phyloP scores from a whole-genome alignment of 2,797 vertebrate genomes.

The Cirrhinus mrigala region DNA sequence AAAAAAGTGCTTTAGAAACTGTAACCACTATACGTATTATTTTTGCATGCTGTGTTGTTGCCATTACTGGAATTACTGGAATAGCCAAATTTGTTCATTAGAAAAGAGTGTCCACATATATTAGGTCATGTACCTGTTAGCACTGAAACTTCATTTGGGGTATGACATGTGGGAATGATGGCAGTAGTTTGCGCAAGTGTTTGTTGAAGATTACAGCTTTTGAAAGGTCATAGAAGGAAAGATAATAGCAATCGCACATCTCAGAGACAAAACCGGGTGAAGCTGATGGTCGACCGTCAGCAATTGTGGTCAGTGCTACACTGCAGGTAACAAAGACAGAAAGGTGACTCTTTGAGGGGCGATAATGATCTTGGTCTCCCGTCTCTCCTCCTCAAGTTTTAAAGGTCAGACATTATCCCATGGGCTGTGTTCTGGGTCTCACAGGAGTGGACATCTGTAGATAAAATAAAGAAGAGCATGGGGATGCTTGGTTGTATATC shows the following conservation, averaged over 20 bases:
- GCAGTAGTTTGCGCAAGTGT: not conserved
- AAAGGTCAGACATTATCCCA: slow-evolving; percentile 47
- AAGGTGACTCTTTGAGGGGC: not conserved
- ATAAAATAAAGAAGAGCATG: slow-evolving; percentile 3
- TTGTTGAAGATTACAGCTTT: slow-evolving; percentile 37
- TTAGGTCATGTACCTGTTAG: not conserved
- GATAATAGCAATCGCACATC: slow-evolving; percentile 27
- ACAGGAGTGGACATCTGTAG: slow-evolving; percentile 21
- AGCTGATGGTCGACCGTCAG: slow-evolving; percentile 9
- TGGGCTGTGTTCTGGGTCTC: slow-evolving; percentile 24
- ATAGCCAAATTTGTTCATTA: not conserved
- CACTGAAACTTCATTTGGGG: not conserved
- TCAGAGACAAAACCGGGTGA: slow-evolving; percentile 13
- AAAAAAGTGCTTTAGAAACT: not conserved
- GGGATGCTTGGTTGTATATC: not conserved
- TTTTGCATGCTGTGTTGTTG: not conserved
- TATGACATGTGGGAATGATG: not conserved
- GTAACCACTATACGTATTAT: not conserved
- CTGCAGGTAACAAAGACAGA: slow-evolving; percentile 17
- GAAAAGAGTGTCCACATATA: not conserved
- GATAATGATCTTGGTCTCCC: slow-evolving; percentile 38
- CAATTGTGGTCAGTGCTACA: slow-evolving; percentile 23
- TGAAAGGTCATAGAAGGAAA: slow-evolving; percentile 4
- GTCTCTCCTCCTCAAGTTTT: slow-evolving; percentile 30
- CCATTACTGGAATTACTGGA: not conserved